Base-by-base conservation (phyloP, 1,140 invertebrate genomes). In the Gonioctena quinquepunctata region DNA sequence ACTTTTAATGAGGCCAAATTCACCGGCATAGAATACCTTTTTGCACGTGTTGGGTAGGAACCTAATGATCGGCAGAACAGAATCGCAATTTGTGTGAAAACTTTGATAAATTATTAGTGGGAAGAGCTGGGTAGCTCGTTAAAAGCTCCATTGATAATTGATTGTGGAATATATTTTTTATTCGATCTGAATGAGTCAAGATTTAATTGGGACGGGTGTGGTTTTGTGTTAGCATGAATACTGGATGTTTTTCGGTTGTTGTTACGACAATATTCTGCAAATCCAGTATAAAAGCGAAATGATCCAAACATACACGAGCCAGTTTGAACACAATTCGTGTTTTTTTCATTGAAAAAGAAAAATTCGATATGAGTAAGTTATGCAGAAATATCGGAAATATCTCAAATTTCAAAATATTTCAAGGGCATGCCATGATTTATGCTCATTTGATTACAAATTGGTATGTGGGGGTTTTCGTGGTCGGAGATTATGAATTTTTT, bases 71-170 rank as follows among this genome's bases (percentile, higher is more conserved):
- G 42, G 25, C 42, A 27, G 50, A 68, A 60, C 23, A 21, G n/a
- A 67, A 67, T 67, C 63, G 66, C 65, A 68, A 67, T 68, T 71
- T 68, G 57, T 42, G 65, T 66, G 56, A 67, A 71, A 65, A 71
- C 50, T 63, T 68, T 52, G 70, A 71, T 68, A 67, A 66, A 71
- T 71, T 63, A 71, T 71, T 71, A 63, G 60, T 59, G 66, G 48
- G 48, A 62, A 22, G 42, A 42, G 19, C 22, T 50, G 57, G 50
- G 23, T 22, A 28, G 28, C 59, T 67, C 70, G 70, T 62, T 71
- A 67, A 71, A 71, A 67, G 70, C 70, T 65, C 48, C 65, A 67
- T 68, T 64, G 70, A 71, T 67, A 71, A 71, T 22, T 26, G 18
- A 61, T 61, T 60, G 52, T 56, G 7, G 52, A 6, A 6, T n/a